A percentile compares a stretch with the other conserved stretches of the same genome.
Conservation (phyloP, 2,797 vertebrate species). For the Balearica regulorum region DNA sequence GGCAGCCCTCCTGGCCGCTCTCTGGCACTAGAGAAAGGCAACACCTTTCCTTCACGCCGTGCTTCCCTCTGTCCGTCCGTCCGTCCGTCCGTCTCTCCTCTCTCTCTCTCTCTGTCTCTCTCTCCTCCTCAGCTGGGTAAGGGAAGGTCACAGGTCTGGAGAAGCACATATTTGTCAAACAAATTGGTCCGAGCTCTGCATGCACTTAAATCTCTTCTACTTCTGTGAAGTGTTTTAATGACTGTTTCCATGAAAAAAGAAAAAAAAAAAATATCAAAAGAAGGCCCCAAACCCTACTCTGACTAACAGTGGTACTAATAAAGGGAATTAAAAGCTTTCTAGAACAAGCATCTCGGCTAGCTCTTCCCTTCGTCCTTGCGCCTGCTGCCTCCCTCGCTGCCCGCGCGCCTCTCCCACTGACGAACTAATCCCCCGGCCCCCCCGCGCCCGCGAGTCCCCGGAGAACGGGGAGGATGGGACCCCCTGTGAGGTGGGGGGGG, state of each 20-base stretch:
- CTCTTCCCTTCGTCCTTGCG: conserved; percentile 47
- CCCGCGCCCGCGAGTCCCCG: not conserved
- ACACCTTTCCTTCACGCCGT: not conserved
- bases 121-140: not conserved
- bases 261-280: not conserved
- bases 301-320: conserved; percentile 65
- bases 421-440: not conserved
- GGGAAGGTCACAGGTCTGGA: conserved; percentile 40
- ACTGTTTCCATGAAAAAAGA: conserved; percentile 72
- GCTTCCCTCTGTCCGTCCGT: conserved; percentile 14
- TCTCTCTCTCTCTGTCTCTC: not conserved
- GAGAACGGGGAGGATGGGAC: not conserved
- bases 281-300: not conserved
- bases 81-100: not conserved
- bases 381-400: not conserved
- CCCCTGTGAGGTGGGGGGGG: accelerated
- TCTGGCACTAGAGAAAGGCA: conserved; percentile 8
- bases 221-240: conserved; percentile 83
- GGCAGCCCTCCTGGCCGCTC: conserved; percentile 40
- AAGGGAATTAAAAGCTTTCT: conserved; percentile 78
- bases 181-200: conserved; percentile 44
- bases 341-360: conserved; percentile 63
- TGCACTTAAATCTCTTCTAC: conserved; percentile 69
- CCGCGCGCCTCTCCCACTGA: not conserved
- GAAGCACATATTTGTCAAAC: conserved; percentile 59